Percentiles rank a stretch among this genome's conserved stretches.
Conservation (phyloP, 1,140 invertebrate genomes). For the Octopus sinensis region DNA sequence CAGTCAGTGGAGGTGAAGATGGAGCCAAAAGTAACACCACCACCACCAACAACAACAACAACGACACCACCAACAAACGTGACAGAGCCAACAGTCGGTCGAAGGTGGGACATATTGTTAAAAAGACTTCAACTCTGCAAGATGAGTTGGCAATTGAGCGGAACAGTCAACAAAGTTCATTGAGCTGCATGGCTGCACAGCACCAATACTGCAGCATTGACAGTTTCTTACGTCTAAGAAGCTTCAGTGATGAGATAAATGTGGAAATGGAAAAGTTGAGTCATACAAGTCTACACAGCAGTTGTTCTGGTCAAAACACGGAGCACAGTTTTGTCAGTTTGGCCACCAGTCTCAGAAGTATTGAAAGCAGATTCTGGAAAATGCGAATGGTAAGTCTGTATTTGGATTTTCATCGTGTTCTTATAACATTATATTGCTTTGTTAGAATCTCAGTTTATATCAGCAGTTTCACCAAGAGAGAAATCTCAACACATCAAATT, state of each 20-base stretch:
- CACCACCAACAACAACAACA: neutral
- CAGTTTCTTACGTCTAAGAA: neutral
- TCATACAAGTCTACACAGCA: neutral
- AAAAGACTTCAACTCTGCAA: too few species aligned
- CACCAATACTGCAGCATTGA: conserved; percentile 1
- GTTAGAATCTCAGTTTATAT: too few species aligned
- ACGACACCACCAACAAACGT: neutral
- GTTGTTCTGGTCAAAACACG: neutral
- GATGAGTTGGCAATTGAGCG: neutral
- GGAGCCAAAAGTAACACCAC: neutral
- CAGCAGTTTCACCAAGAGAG: too few species aligned
- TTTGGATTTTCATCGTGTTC: too few species aligned
- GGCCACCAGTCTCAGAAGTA: neutral
- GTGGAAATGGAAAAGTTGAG: neutral
- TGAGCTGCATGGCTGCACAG: neutral
- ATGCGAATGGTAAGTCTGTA: neutral
- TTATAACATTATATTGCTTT: too few species aligned
- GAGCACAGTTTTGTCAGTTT: neutral
- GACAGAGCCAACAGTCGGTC: neutral
- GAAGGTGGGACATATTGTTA: neutral
- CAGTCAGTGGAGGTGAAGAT: neutral
- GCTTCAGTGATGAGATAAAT: neutral
- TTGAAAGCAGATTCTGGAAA: neutral
- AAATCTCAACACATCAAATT: too few species aligned
- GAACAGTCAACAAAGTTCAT: neutral